phyloP scores from a whole-genome alignment of 1,140 invertebrate species.

The Hylaeus volcanicus region DNA sequence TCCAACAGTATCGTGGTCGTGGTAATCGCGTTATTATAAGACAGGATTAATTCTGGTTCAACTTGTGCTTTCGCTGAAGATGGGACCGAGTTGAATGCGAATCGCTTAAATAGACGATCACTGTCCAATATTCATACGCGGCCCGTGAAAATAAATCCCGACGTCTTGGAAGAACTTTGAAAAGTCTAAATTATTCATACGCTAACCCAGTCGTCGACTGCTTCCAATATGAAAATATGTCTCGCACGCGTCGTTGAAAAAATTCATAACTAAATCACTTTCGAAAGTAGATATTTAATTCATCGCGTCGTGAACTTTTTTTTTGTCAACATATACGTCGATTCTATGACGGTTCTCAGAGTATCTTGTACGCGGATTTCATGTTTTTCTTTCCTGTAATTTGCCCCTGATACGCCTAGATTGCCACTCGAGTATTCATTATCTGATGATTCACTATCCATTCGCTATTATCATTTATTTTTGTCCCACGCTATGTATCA shows the following conservation, averaged over 20 bases:
- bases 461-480: slow-evolving; percentile 7
- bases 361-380: neutral
- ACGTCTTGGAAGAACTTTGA: too few species aligned
- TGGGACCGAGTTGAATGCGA: neutral
- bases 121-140: neutral
- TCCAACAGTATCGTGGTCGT: slow-evolving; percentile 24
- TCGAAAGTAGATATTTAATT: neutral
- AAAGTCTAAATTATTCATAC: too few species aligned
- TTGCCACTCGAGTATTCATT: neutral
- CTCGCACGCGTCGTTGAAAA: too few species aligned
- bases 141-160: too few species aligned
- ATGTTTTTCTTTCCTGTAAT: neutral
- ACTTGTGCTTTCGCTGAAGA: neutral
- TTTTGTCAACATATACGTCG: too few species aligned
- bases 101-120: neutral
- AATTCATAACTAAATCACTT: too few species aligned
- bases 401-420: neutral
- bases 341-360: too few species aligned
- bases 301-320: neutral
- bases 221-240: too few species aligned
- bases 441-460: slow-evolving; percentile 15
- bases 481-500: neutral
- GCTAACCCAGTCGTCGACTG: too few species aligned
- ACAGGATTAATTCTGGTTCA: slow-evolving; percentile 40
- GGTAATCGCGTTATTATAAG: slow-evolving; percentile 44